Percentiles rank a stretch among this genome's conserved stretches.
These are phyloP conservation scores for Drosophila peninsularis DNA, from an alignment of 2,888 invertebrate genomes.

Conservation along the genomic window DNA sequence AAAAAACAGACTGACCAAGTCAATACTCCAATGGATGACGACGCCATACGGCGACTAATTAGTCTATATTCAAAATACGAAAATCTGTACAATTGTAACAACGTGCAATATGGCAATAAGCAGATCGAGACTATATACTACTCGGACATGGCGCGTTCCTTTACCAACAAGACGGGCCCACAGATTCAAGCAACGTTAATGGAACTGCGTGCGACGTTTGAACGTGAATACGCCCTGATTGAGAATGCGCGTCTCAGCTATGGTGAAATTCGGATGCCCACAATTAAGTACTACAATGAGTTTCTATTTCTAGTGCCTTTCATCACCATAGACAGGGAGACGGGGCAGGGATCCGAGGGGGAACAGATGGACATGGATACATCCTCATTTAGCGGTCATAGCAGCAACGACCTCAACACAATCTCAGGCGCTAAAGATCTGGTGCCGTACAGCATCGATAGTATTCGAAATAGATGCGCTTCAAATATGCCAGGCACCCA, in stretches of 20 bases:
- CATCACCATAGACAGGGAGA: background rate
- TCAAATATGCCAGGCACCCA: background rate
- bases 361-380: background rate
- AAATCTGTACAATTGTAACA: conserved; percentile 50
- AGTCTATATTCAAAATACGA: conserved; percentile 41
- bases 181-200: conserved; percentile 34
- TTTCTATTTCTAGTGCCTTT: conserved; percentile 59
- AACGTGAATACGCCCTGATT: conserved; percentile 48
- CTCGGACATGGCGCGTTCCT: conserved; percentile 38
- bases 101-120: conserved; percentile 47
- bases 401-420: background rate
- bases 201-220: conserved; percentile 43
- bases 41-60: conserved; percentile 48
- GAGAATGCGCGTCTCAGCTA: conserved; percentile 19
- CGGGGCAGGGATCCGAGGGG: background rate
- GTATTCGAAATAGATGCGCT: background rate
- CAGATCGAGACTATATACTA: conserved; percentile 45
- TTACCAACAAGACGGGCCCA: conserved; percentile 21
- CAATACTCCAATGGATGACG: conserved; percentile 11
- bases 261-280: conserved; percentile 29
- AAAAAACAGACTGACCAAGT: background rate
- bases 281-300: conserved; percentile 57
- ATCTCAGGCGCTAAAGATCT: background rate
- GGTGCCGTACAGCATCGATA: background rate
- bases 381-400: background rate